These are phyloP conservation scores for Drosophila pallidifrons DNA, from an alignment of 1,140 invertebrate species.

Conservation along the genomic window DNA sequence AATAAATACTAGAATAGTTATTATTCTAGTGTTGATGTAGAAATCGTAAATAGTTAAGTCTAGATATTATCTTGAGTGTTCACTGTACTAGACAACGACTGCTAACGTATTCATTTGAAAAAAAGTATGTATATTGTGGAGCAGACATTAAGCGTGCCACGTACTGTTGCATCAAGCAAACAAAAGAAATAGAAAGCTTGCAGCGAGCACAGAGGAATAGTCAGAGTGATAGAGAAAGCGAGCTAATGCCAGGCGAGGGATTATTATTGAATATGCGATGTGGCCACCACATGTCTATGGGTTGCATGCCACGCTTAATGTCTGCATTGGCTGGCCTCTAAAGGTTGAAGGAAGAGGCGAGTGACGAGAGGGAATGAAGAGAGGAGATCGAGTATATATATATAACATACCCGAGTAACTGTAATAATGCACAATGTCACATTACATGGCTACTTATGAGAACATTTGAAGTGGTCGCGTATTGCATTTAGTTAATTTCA, in stretches of 20 bases:
- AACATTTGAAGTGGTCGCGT: constrained; percentile 46
- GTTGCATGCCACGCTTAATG: constrained; percentile 9
- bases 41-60: no score
- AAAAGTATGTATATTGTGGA: constrained; percentile 29
- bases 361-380: no score
- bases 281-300: constrained; percentile 21
- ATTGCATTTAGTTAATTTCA: constrained; percentile 43
- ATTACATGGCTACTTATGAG: constrained; percentile 49
- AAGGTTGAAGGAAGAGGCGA: no score
- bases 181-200: background rate
- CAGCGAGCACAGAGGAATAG: no score
- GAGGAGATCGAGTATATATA: constrained; percentile 10
- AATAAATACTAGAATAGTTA: no score
- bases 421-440: constrained; percentile 28
- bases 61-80: background rate
- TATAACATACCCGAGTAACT: background rate
- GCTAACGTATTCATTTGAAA: constrained; percentile 33
- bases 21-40: no score
- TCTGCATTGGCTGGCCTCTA: background rate
- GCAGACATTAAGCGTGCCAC: constrained; percentile 26
- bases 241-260: constrained; percentile 41
- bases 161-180: constrained; percentile 2
- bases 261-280: constrained; percentile 51
- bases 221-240: background rate
- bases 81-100: constrained; percentile 20